phyloP scores from a whole-genome alignment of 64 coral and sea anemone species.

The Montipora sp. region DNA sequence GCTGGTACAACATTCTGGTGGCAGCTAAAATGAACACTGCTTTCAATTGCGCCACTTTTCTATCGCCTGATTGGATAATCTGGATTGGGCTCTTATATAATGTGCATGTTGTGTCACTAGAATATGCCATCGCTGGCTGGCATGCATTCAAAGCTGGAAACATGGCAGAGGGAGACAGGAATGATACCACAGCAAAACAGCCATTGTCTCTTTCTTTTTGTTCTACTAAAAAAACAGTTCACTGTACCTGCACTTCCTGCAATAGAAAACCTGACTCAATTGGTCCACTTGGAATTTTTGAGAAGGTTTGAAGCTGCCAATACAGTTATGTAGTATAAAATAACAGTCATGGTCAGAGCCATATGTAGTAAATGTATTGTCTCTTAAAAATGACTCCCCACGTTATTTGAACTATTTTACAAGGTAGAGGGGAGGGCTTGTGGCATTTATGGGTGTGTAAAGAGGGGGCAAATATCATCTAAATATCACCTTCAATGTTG shows the following conservation, averaged over 20 bases:
- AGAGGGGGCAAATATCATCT: too few species aligned
- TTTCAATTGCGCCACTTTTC: background rate
- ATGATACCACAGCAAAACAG: background rate
- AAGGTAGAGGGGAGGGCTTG: too few species aligned
- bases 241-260: conserved; percentile 39
- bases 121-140: conserved; percentile 23
- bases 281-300: too few species aligned
- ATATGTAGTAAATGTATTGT: background rate
- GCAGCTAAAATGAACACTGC: conserved; percentile 1
- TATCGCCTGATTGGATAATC: conserved; percentile 13
- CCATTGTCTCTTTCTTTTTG: conserved; percentile 34
- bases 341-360: background rate
- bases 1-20: too few species aligned
- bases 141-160: background rate
- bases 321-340: background rate
- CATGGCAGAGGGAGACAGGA: conserved; percentile 11
- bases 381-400: background rate
- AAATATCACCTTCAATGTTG: background rate
- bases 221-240: conserved; percentile 44
- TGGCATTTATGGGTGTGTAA: too few species aligned
- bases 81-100: background rate
- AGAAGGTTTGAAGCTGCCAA: too few species aligned
- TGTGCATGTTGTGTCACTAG: background rate
- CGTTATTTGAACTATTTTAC: background rate
- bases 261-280: background rate